Conservation (phyloP, 2,113 vertebrate genomes). For the Cygnus buccinator region DNA sequence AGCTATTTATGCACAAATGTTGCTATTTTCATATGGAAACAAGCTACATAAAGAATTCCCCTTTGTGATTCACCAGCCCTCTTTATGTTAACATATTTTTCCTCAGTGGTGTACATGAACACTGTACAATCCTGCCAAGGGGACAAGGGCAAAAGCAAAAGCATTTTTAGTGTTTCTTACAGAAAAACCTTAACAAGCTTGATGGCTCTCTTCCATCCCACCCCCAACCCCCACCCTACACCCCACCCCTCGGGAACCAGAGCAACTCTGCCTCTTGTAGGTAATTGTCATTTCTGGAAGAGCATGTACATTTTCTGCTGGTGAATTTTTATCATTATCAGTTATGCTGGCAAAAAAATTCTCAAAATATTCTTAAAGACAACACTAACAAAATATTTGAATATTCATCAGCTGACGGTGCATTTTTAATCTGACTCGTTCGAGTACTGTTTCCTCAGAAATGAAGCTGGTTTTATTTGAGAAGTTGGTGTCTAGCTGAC, state of each 20-base stretch:
- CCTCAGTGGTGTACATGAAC: constrained; percentile 75
- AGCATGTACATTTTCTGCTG: neutral
- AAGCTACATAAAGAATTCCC: constrained; percentile 81
- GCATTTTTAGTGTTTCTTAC: constrained; percentile 52
- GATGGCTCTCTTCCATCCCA: neutral
- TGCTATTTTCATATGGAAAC: constrained; percentile 85
- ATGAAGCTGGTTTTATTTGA: neutral
- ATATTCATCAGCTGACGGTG: neutral
- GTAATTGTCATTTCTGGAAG: neutral
- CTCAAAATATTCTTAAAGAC: neutral
- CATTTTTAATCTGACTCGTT: neutral
- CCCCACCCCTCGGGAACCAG: neutral
- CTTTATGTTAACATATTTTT: constrained; percentile 81
- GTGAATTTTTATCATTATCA: neutral
- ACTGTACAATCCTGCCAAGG: constrained; percentile 66
- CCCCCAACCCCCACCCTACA: too few relatives aligned
- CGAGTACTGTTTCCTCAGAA: neutral
- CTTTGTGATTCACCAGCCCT: constrained; percentile 79
- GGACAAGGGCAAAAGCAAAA: constrained; percentile 62
- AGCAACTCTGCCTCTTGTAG: neutral
- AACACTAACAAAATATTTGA: neutral
- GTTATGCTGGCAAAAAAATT: neutral
- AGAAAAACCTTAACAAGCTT: constrained; percentile 59
- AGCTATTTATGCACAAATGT: constrained; percentile 81
- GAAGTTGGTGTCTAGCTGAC: neutral